phyloP scores from a whole-genome alignment of 2,888 invertebrate species.

The Tenthredo amoena region DNA sequence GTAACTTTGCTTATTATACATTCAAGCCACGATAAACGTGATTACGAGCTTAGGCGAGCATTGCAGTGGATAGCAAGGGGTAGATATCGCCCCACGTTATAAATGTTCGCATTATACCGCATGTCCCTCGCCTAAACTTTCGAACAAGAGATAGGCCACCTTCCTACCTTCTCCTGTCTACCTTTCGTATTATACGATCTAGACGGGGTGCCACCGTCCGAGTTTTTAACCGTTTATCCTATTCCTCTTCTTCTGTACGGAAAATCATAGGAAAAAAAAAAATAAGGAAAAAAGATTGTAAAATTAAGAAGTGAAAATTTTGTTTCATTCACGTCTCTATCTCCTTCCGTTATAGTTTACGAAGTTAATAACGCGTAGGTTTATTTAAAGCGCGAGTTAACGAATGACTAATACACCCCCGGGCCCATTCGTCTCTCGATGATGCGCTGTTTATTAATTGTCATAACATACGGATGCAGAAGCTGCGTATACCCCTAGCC shows the following conservation, averaged over 20 bases:
- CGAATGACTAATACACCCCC: constrained; percentile 57
- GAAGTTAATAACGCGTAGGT: constrained; percentile 72
- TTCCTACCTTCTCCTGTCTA: background rate
- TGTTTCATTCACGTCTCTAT: too few species aligned
- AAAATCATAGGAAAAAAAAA: too few species aligned
- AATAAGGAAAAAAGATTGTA: too few species aligned
- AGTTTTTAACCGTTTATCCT: background rate
- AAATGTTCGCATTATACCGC: constrained; percentile 77
- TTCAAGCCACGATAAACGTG: constrained; percentile 69
- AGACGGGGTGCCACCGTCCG: background rate
- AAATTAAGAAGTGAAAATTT: too few species aligned
- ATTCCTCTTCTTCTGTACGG: background rate
- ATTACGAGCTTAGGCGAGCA: constrained; percentile 51
- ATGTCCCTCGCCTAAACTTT: constrained; percentile 42
- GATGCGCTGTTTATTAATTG: constrained; percentile 68
- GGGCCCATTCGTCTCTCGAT: constrained; percentile 64
- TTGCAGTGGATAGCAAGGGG: constrained; percentile 68
- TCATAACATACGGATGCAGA: constrained; percentile 67
- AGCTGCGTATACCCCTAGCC: background rate
- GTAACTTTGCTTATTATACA: constrained; percentile 75
- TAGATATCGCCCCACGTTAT: constrained; percentile 75
- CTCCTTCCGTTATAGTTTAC: constrained; percentile 60
- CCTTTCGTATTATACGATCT: background rate
- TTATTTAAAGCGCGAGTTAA: constrained; percentile 65
- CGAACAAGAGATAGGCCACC: constrained; percentile 39